These are phyloP conservation scores for Rhea pennata DNA, from an alignment of 2,113 vertebrate genomes.

Conservation along the genomic window DNA sequence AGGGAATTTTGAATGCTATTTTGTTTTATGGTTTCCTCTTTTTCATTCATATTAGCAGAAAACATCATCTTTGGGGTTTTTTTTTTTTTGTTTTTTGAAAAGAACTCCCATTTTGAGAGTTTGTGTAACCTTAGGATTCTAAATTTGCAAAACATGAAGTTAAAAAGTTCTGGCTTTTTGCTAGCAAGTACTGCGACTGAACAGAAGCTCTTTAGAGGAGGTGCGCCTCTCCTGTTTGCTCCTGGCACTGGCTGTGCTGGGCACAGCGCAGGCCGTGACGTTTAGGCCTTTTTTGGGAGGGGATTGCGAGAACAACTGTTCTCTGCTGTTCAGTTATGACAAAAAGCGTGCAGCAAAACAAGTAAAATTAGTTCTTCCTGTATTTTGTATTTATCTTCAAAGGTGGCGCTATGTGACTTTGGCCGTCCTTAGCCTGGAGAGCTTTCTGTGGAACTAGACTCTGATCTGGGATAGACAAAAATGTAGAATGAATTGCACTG, in stretches of 20 bases:
- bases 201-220: neutral
- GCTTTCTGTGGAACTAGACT: no score
- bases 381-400: neutral
- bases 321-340: neutral
- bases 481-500: neutral
- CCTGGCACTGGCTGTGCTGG: neutral
- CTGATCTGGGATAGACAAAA: neutral
- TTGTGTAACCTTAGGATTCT: neutral
- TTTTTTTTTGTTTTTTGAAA: neutral
- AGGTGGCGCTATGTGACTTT: neutral
- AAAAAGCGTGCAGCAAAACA: neutral
- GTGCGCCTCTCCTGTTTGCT: no score
- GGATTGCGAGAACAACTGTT: neutral
- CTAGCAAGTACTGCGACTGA: neutral
- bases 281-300: neutral
- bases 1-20: slow-evolving; percentile 24
- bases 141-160: neutral
- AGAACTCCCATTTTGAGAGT: no score
- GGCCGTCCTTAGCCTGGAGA: neutral
- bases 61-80: slow-evolving; percentile 14
- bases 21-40: slow-evolving; percentile 13
- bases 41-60: slow-evolving; percentile 29
- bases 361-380: neutral
- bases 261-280: neutral
- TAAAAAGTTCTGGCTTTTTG: neutral